Conservation (phyloP, 1,140 invertebrate species). For the Drosophila azteca region DNA sequence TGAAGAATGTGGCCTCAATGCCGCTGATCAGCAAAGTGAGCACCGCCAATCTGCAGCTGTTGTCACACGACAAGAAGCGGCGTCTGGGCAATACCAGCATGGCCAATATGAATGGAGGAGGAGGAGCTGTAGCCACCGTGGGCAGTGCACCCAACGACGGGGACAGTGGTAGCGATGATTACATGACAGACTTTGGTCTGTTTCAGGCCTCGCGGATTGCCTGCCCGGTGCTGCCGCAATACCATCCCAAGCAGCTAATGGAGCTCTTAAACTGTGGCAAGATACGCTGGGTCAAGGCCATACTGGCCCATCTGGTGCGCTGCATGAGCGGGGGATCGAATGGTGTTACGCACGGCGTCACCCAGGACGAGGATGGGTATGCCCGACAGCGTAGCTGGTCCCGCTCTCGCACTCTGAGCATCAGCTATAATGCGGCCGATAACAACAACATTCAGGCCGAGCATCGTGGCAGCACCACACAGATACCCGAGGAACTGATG, state of each 20-base stretch:
- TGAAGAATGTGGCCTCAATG: slow-evolving; percentile 90
- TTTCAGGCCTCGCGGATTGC: slow-evolving; percentile 98
- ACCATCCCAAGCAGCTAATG: slow-evolving; percentile 99
- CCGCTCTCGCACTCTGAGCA: slow-evolving; percentile 93
- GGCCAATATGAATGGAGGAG: slow-evolving; percentile 55
- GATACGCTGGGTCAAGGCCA: slow-evolving; percentile 98
- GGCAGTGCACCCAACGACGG: slow-evolving; percentile 8
- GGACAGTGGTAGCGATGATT: slow-evolving; percentile 84
- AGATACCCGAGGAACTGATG: slow-evolving; percentile 92
- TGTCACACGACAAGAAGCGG: slow-evolving; percentile 87
- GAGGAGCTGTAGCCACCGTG: neutral
- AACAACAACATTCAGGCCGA: slow-evolving; percentile 87
- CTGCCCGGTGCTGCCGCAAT: slow-evolving; percentile 98
- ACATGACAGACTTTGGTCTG: slow-evolving; percentile 96
- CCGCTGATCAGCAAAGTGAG: slow-evolving; percentile 92
- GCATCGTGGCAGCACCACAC: slow-evolving; percentile 86
- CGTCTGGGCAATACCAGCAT: slow-evolving; percentile 65
- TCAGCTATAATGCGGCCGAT: slow-evolving; percentile 88
- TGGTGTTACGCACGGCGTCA: slow-evolving; percentile 14
- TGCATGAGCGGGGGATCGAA: slow-evolving; percentile 86
- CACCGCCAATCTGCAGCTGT: slow-evolving; percentile 91
- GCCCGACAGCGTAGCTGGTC: slow-evolving; percentile 89
- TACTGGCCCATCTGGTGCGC: slow-evolving; percentile 95
- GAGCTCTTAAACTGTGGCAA: slow-evolving; percentile 99
- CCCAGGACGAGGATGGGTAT: slow-evolving; percentile 86